These are phyloP conservation scores for Chaenodraco wilsoni DNA, from an alignment of 2,797 vertebrate genomes.

Conservation along the genomic window DNA sequence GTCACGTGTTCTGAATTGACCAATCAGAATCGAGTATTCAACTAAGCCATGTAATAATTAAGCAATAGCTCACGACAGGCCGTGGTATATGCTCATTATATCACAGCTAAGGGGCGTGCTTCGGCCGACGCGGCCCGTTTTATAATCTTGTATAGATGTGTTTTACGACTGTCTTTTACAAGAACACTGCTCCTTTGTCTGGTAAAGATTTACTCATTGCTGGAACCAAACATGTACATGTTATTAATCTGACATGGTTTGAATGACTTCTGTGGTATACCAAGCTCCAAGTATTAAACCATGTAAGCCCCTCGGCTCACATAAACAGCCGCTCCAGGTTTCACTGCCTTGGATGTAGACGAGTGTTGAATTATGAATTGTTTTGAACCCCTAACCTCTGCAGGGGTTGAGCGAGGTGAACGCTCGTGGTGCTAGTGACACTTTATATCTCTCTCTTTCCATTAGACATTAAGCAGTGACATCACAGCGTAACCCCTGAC, in stretches of 20 bases:
- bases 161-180: neutral
- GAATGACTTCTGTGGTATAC: neutral
- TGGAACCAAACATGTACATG: neutral
- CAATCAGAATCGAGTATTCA: too few species aligned
- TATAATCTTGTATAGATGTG: neutral
- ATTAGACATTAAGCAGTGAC: constrained; percentile 73
- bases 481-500: constrained; percentile 70
- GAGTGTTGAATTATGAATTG: constrained; percentile 59
- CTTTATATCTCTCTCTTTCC: constrained; percentile 52
- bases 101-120: too few species aligned
- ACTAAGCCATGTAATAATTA: too few species aligned
- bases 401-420: constrained; percentile 63
- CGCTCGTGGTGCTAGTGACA: constrained; percentile 43
- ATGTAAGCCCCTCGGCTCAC: neutral
- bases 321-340: constrained; percentile 9
- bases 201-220: neutral
- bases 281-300: constrained; percentile 8
- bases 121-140: neutral
- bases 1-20: too few species aligned
- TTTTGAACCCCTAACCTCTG: constrained; percentile 69
- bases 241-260: neutral
- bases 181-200: neutral
- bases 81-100: too few species aligned
- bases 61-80: too few species aligned
- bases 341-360: constrained; percentile 7